Percentiles rank a stretch among this genome's conserved stretches.
Evolutionary conservation across 1,140 invertebrate genomes (phyloP).

Genomic region (Ceratina japonica): DNA sequence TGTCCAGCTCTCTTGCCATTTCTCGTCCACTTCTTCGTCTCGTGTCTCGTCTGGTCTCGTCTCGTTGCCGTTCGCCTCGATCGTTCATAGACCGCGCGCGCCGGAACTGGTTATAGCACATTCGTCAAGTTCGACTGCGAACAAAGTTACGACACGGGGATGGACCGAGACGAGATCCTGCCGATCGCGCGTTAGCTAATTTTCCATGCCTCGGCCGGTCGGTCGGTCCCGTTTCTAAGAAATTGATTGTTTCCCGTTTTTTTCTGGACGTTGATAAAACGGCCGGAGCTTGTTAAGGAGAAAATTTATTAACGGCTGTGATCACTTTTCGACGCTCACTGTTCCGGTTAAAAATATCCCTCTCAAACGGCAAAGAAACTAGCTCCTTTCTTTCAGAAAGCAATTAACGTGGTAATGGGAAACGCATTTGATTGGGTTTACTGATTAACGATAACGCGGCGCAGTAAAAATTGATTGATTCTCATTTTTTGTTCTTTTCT

Average conservation of each 20-base stretch:
- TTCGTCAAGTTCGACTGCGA: conserved; percentile 47
- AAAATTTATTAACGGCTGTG: conserved; percentile 24
- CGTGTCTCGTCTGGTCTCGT: too few species aligned
- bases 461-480: conserved; percentile 32
- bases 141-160: background rate
- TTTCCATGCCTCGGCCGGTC: background rate
- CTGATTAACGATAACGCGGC: conserved; percentile 7
- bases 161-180: conserved; percentile 21
- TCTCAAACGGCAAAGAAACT: background rate
- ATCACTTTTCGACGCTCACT: background rate
- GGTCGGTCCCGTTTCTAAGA: conserved; percentile 6
- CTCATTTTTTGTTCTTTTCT: conserved; percentile 5
- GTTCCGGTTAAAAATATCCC: background rate
- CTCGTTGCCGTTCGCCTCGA: background rate
- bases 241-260: conserved; percentile 37
- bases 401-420: conserved; percentile 21
- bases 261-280: conserved; percentile 21
- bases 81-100: conserved; percentile 13
- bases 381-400: background rate
- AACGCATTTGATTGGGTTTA: background rate
- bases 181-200: conserved; percentile 31
- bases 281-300: conserved; percentile 2
- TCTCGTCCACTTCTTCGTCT: conserved; percentile 54
- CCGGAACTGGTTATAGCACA: conserved; percentile 40
- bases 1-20: conserved; percentile 40